Evolutionary conservation across 2,888 invertebrate species (phyloP), one percentile per base, ranked within the genome.

Genomic region (Nudaria mundana): DNA sequence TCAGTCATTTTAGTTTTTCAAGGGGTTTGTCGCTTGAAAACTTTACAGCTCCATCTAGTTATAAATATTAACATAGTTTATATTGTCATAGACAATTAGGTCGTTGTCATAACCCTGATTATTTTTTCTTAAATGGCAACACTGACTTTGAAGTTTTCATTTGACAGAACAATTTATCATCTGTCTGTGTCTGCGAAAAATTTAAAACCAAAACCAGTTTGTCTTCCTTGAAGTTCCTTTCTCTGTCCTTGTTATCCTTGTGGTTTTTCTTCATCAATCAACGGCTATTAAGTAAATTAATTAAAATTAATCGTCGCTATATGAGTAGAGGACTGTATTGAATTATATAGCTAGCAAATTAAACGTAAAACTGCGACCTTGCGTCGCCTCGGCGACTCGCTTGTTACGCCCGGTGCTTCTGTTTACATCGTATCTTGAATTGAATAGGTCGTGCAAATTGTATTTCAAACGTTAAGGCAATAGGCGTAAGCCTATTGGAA

Each of bases 361-460:
- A 48, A 67, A 70, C 59, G 63, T 62, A 56, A 66, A 70, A 66
- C 59, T 40, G 60, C 67, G 74, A 70, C 76, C 77, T 81, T 80
- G 79, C 59, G 48, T 53, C 50, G 61, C 56, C 55, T 56, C 53
- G 64, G 48, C 57, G 63, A 62, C 65, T 73, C 51, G 62, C 64
- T 67, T 71, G 69, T 77, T 71, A 75, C 70, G 67, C 66, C 81
- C 80, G 82, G 80, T 76, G 72, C 70, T 66, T 80, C 63, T 79
- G 81, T 83, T 85, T 85, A 83, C 82, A 76, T 75, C 48, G 39
- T 53, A 51, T 37, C 51, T 20, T 20, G 6, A 3, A 30, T n/a
- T 30, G 55, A 70, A 56, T 55, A 55, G 60, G 54, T 63, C 62
- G 65, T 68, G 58, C 56, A 56, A 52, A 53, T 44, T 47, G 49